Base-by-base conservation (phyloP, 2,797 vertebrate species). In the Leucoraja ocellata region DNA sequence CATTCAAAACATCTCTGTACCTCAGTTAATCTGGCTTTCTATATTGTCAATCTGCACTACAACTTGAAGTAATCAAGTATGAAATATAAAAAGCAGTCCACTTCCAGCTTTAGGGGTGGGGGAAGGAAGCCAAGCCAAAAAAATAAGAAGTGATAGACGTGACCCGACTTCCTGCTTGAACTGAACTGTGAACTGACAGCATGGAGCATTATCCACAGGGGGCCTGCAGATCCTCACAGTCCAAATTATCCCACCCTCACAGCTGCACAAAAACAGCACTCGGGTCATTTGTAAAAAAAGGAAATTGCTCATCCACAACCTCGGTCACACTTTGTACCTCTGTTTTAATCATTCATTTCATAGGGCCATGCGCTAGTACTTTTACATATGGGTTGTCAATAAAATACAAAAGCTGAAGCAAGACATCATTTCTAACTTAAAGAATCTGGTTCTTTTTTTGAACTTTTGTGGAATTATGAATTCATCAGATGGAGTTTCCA, bases 231-330 rank as follows among this genome's bases (percentile, higher is more conserved):
- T 36, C 63, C 84, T 68, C 84, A 76, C 68, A 92, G 90, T 11
- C 86, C 39, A 28, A 23, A 92, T 92, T 74, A 76, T 76, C 46
- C 25, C 71, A 73, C 23, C 90, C 71, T 92, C n/a, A 14, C 90
- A 92, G 90, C 90, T 92, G 90, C 68, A 76, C 90, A 36, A 10
- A 91, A 10, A 54, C 32, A 76, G 71, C 90, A 54, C 73, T 92
- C 23, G 23, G 6, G 63, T 76, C 8, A 71, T 25, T 74, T 76
- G 23, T 4, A 25, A 74, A 73, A 63, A 71, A 91, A 18, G 13
- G 39, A 92, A 92, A 58, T 73, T 7, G 11, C 13, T 92, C 39
- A 54, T 76, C 73, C 73, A 11, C 23, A 54, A 14, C 61, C 90
- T 28, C 11, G 6, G 7, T 28, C 23, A 74, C 71, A 46, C 39